Percentiles rank a stretch among this genome's conserved stretches.
phyloP scores from a whole-genome alignment of 2,113 vertebrate species.

The Oncorhynchus mykiss region DNA sequence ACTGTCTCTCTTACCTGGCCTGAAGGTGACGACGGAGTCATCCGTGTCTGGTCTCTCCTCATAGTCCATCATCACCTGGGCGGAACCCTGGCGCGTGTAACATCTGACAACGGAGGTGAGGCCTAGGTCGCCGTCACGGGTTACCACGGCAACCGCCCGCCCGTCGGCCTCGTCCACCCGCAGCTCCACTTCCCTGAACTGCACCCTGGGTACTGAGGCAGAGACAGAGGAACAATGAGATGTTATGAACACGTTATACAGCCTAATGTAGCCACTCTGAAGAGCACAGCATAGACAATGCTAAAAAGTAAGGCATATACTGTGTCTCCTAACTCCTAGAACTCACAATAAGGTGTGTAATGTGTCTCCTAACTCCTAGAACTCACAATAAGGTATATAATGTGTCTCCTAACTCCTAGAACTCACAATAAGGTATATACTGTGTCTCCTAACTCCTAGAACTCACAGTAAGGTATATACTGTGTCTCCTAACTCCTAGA shows the following conservation, averaged over 20 bases:
- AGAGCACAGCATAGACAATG: no score
- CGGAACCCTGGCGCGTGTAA: conserved; percentile 79
- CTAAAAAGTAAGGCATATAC: no score
- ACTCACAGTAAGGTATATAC: no score
- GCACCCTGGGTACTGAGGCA: conserved; percentile 77
- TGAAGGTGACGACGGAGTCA: conserved; percentile 72
- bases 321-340: no score
- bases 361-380: no score
- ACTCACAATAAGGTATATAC: no score
- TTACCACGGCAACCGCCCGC: conserved; percentile 64
- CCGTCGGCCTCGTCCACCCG: conserved; percentile 71
- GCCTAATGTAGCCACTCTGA: no score
- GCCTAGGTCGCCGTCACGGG: conserved; percentile 71
- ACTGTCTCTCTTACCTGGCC: conserved; percentile 67
- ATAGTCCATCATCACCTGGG: conserved; percentile 82
- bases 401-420: background rate
- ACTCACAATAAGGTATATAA: no score
- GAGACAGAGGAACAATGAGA: background rate
- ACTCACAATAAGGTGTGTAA: no score
- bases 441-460: no score
- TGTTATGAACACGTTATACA: background rate
- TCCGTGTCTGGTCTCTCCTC: conserved; percentile 82
- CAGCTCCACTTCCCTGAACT: conserved; percentile 76
- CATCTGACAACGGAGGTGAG: conserved; percentile 76
- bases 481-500: no score